These are phyloP conservation scores for Amiota communis DNA, from an alignment of 2,888 invertebrate genomes.

Conservation along the genomic window DNA sequence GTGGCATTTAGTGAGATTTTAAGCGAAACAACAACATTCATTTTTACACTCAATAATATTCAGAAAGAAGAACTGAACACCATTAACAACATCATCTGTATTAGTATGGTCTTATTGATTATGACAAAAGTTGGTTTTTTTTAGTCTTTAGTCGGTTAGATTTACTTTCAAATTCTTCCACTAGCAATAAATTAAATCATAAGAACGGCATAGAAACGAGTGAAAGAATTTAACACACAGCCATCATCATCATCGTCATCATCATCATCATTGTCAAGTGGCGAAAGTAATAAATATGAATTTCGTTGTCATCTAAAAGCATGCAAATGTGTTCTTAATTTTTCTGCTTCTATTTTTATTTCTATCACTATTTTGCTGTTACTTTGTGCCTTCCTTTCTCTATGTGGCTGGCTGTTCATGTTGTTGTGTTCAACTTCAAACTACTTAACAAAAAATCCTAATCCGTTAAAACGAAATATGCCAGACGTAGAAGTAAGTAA, in stretches of 20 bases:
- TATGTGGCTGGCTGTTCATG: not conserved
- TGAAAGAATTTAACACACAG: not conserved
- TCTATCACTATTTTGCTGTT: not conserved
- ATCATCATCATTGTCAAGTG: not conserved
- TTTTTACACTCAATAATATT: no score
- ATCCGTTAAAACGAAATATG: slow-evolving; percentile 20
- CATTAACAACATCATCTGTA: no score
- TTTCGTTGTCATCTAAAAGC: slow-evolving; percentile 12
- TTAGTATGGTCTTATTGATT: no score
- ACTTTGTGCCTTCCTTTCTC: not conserved
- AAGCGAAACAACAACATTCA: not conserved
- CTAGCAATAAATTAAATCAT: not conserved
- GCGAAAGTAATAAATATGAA: slow-evolving; percentile 22
- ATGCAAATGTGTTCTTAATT: slow-evolving; percentile 2
- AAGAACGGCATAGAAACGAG: not conserved
- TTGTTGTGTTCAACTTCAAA: not conserved
- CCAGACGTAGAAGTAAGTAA: no score
- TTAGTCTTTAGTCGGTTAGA: not conserved
- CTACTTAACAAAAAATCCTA: slow-evolving; percentile 15
- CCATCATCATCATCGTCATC: not conserved
- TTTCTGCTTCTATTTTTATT: no score
- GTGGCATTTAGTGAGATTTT: slow-evolving; percentile 12
- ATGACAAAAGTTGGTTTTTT: not conserved
- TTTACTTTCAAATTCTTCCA: not conserved
- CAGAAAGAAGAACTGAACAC: no score